These are phyloP conservation scores for Phyllopteryx taeniolatus DNA, from an alignment of 2,113 vertebrate genomes.

Conservation along the genomic window DNA sequence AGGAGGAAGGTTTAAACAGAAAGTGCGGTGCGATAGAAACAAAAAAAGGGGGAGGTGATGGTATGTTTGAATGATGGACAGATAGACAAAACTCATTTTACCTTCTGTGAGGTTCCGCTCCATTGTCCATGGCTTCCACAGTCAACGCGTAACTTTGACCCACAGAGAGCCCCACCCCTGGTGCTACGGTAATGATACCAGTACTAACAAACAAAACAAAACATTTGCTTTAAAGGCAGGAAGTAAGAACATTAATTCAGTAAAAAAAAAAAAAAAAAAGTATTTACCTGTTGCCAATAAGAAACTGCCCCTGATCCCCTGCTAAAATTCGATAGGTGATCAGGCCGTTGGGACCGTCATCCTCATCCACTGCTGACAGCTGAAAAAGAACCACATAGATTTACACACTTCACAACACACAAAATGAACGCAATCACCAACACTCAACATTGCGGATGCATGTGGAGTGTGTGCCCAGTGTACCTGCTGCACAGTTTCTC, in stretches of 20 bases:
- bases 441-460: too few relatives aligned
- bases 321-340: conserved; percentile 86
- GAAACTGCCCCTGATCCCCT: conserved; percentile 83
- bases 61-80: background rate
- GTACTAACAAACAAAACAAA: conserved; percentile 45
- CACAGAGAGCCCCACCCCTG: conserved; percentile 71
- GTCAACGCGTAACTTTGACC: conserved; percentile 85
- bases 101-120: conserved; percentile 81
- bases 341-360: conserved; percentile 85
- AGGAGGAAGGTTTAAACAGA: background rate
- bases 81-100: conserved; percentile 50
- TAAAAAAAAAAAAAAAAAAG: background rate
- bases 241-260: background rate
- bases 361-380: conserved; percentile 86
- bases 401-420: background rate
- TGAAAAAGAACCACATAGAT: conserved; percentile 44
- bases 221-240: background rate
- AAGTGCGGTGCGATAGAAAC: background rate
- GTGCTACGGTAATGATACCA: conserved; percentile 82
- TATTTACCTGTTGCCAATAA: conserved; percentile 73
- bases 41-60: background rate
- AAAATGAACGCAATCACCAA: background rate
- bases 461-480: background rate
- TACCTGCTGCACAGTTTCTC: conserved; percentile 85
- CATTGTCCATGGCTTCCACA: conserved; percentile 84